Evolutionary conservation across 2,888 invertebrate species (phyloP), one percentile per base, ranked within the genome.

Genomic region (Congeria kusceri): DNA sequence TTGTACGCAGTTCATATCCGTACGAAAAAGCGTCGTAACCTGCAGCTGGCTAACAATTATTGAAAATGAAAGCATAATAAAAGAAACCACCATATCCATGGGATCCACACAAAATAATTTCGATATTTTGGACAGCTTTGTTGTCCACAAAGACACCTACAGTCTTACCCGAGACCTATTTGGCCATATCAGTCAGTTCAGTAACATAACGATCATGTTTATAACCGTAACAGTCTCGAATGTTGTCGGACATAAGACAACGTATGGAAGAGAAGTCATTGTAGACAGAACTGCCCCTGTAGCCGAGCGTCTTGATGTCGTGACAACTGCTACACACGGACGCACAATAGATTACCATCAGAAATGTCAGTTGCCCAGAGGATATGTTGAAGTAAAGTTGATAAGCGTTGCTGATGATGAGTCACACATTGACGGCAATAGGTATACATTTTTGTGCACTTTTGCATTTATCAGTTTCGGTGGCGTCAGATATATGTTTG

Each of bases 41-140:
- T 86, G 87, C 69, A 62, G 62, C 1, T 88, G 86, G 86, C 68
- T 59, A 3, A 78, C 58, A 20, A 58, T 84, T 7, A 70, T 70
- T 39, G 87, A 87, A 59, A 61, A 65, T 57, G 88, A 88, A 75
- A 88, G 88, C 70, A 27, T 75, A 11, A 27, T 88, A n/a, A 64
- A 77, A 18, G 66, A 68, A 15, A 62, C 84, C 23, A 61, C 47
- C 1, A 73, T 87, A 13, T 83, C 80, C 11, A 47, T 87, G 11
- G 83, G 87, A 9, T 72, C 78, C 2, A 44, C 79, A 5, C 57
- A 58, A 32, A 28, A 58, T 2, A 28, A 25, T n/a, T 46, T 49
- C 29, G 75, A 85, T 44, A 72, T 86, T 27, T 27, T 80, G 9
- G 39, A 67, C 4, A 61, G 47, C 0, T 73, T 71, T 28, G 20